A percentile compares a stretch with the other conserved stretches of the same genome.
These are phyloP conservation scores for Adelognathus sp. DNA, from an alignment of 2,888 invertebrate genomes.

Conservation along the genomic window DNA sequence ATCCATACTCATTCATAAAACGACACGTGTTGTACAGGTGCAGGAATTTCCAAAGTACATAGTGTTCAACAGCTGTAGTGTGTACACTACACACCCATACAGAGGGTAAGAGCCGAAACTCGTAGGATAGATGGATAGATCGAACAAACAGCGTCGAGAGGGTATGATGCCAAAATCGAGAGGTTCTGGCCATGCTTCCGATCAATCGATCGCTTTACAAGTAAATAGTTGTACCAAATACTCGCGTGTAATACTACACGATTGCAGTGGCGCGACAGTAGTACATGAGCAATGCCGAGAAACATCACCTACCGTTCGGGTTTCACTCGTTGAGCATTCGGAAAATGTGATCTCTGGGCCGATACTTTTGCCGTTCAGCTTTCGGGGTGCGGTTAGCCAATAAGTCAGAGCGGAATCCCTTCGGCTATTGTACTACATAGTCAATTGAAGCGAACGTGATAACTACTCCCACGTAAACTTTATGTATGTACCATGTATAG, in stretches of 20 bases:
- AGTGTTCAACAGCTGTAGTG: no score
- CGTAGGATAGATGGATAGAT: not conserved
- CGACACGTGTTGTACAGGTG: not conserved
- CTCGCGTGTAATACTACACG: slow-evolving; percentile 7
- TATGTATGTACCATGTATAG: no score
- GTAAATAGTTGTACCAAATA: slow-evolving; percentile 41
- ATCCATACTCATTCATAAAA: not conserved
- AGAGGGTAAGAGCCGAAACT: not conserved
- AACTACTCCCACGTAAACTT: not conserved
- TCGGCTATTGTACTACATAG: slow-evolving; percentile 52
- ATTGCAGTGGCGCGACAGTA: not conserved
- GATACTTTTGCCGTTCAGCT: slow-evolving; percentile 30
- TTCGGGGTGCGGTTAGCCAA: slow-evolving; percentile 16
- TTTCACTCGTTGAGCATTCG: slow-evolving; percentile 37
- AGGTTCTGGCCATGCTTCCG: slow-evolving; percentile 1
- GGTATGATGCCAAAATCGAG: no score
- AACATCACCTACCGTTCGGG: not conserved
- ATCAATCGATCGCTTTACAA: slow-evolving; percentile 40
- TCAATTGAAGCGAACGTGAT: slow-evolving; percentile 49
- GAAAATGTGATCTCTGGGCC: slow-evolving; percentile 44
- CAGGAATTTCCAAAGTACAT: no score
- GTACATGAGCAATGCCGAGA: not conserved
- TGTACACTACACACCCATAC: not conserved
- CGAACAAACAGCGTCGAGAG: not conserved
- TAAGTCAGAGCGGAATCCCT: slow-evolving; percentile 38